A percentile compares a stretch with the other conserved stretches of the same genome.
These are phyloP conservation scores for Sorex fumeus DNA, from an alignment of 2,113 vertebrate species.

Conservation along the genomic window DNA sequence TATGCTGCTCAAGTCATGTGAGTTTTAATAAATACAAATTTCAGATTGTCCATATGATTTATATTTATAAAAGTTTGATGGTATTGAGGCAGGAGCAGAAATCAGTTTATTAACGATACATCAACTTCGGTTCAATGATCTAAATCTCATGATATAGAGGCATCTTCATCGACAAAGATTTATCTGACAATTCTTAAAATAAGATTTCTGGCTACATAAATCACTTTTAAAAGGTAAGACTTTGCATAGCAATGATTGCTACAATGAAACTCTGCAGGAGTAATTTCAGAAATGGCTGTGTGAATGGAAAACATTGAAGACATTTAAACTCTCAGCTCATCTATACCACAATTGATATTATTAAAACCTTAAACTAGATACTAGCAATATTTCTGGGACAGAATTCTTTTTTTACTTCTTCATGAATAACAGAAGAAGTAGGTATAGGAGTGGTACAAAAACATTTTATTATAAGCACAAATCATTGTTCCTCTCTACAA, in stretches of 20 bases:
- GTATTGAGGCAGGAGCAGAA: neutral
- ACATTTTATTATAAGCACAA: neutral
- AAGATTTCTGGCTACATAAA: neutral
- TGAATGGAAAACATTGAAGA: neutral
- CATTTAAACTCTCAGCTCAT: neutral
- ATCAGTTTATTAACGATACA: neutral
- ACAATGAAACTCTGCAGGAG: neutral
- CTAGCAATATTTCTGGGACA: neutral
- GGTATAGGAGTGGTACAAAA: neutral
- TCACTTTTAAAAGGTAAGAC: neutral
- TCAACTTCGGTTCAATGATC: neutral
- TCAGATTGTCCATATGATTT: neutral
- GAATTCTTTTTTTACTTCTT: conserved; percentile 13
- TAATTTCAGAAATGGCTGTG: neutral
- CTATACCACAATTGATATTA: neutral
- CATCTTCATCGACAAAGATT: neutral
- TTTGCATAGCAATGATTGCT: neutral
- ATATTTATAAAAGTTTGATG: conserved; percentile 15
- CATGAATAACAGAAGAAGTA: neutral
- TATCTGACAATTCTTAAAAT: neutral
- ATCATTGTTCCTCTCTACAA: neutral
- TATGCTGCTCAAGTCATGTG: neutral
- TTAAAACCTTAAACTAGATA: neutral
- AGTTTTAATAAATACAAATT: conserved; percentile 21
- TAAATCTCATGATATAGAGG: neutral